Percentiles rank a stretch among this genome's conserved stretches.
phyloP scores from a whole-genome alignment of 1,140 invertebrate genomes.

The Drosophila persimilis region DNA sequence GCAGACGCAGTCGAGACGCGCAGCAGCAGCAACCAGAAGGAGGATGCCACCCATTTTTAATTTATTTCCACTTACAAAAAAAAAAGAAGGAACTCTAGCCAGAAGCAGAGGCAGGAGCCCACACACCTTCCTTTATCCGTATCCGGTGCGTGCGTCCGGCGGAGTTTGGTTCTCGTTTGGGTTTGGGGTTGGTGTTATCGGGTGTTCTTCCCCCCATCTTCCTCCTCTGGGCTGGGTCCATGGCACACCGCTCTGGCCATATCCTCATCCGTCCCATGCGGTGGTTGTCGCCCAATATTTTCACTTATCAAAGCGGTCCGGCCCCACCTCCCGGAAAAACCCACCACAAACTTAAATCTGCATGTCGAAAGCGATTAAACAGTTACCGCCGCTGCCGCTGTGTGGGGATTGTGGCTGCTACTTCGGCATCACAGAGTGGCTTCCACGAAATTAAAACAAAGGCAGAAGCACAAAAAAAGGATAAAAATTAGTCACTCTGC shows the following conservation, averaged over 20 bases:
- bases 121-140: slow-evolving; percentile 25
- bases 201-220: slow-evolving; percentile 15
- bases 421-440: slow-evolving; percentile 5
- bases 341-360: slow-evolving; percentile 74
- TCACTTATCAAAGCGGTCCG: slow-evolving; percentile 61
- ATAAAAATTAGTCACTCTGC: slow-evolving; percentile 78
- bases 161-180: slow-evolving; percentile 47
- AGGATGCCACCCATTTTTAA: slow-evolving; percentile 78
- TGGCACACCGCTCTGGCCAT: slow-evolving; percentile 18
- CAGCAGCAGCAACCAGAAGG: not conserved
- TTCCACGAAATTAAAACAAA: slow-evolving; percentile 74
- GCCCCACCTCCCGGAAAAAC: slow-evolving; percentile 21
- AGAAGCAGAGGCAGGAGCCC: slow-evolving; percentile 12
- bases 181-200: slow-evolving; percentile 59
- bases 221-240: not conserved
- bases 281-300: slow-evolving; percentile 63
- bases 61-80: slow-evolving; percentile 81
- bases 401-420: not conserved
- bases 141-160: slow-evolving; percentile 79
- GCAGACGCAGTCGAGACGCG: slow-evolving; percentile 54
- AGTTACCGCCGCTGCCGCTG: slow-evolving; percentile 43
- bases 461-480: slow-evolving; percentile 21
- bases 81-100: no score
- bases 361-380: slow-evolving; percentile 82
- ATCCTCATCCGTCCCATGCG: slow-evolving; percentile 55